Evolutionary conservation across 2,888 invertebrate genomes (phyloP).

Genomic region (Neuroscelio doddi): DNA sequence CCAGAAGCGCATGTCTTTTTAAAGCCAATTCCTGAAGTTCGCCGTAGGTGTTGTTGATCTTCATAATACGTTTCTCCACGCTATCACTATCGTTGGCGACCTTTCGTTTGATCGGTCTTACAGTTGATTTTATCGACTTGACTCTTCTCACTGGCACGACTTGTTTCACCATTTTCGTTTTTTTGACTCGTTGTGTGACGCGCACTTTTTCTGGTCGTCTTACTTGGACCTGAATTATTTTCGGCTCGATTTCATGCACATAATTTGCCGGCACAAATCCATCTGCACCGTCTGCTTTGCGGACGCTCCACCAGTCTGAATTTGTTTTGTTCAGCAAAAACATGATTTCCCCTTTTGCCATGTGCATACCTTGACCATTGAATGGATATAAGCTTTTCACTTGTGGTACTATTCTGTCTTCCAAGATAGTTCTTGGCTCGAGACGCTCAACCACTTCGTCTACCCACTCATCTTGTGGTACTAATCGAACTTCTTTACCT

Average conservation of each 20-base stretch:
- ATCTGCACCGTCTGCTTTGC: slow-evolving; percentile 91
- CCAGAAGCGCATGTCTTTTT: slow-evolving; percentile 86
- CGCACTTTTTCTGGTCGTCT: slow-evolving; percentile 89
- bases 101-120: slow-evolving; percentile 66
- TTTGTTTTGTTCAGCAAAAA: slow-evolving; percentile 95
- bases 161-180: slow-evolving; percentile 89
- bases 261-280: slow-evolving; percentile 99
- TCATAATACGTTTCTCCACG: slow-evolving; percentile 85
- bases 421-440: slow-evolving; percentile 89
- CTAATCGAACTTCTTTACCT: slow-evolving; percentile 85
- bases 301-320: slow-evolving; percentile 99
- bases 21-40: slow-evolving; percentile 86
- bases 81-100: slow-evolving; percentile 79
- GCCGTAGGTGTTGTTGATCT: slow-evolving; percentile 86
- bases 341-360: slow-evolving; percentile 94
- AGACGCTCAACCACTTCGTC: slow-evolving; percentile 90
- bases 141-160: slow-evolving; percentile 85
- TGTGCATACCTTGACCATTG: slow-evolving; percentile 92
- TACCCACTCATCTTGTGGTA: slow-evolving; percentile 94
- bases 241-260: slow-evolving; percentile 92
- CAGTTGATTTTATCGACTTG: slow-evolving; percentile 72
- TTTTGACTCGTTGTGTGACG: slow-evolving; percentile 89
- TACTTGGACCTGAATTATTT: slow-evolving; percentile 86
- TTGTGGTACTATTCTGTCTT: slow-evolving; percentile 90
- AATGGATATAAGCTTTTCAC: slow-evolving; percentile 91